These are phyloP conservation scores for Amitus sp. DNA, from an alignment of 2,888 invertebrate species.

Conservation along the genomic window DNA sequence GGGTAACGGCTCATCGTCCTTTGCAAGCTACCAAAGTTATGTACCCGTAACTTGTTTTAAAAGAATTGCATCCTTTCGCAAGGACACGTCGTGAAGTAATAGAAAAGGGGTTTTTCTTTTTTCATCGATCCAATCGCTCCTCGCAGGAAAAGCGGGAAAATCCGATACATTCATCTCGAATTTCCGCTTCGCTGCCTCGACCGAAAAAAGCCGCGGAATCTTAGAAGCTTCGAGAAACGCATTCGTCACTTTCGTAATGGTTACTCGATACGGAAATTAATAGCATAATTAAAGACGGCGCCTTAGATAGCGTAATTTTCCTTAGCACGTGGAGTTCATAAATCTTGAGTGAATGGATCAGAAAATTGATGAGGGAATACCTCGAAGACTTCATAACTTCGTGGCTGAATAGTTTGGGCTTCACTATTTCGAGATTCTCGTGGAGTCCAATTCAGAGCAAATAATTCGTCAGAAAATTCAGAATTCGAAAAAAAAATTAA, in stretches of 20 bases:
- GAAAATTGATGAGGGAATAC: neutral
- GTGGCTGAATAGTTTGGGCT: neutral
- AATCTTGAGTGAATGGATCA: neutral
- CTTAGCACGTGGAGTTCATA: neutral
- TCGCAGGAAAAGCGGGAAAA: no score
- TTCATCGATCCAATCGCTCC: no score
- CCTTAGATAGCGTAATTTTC: neutral
- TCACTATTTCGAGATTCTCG: neutral
- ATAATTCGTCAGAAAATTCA: no score
- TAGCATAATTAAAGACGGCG: neutral
- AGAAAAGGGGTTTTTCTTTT: no score
- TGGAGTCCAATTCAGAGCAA: no score
- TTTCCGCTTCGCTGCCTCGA: neutral
- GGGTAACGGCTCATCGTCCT: neutral
- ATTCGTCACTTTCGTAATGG: slow-evolving; percentile 1
- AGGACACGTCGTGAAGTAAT: no score
- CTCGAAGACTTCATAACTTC: neutral
- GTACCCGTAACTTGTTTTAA: no score
- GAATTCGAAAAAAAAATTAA: no score
- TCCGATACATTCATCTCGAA: neutral
- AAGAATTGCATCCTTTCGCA: no score
- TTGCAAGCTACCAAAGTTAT: no score
- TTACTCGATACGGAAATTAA: neutral
- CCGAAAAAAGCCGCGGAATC: neutral
- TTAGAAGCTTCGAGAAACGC: neutral